Evolutionary conservation across 2,113 vertebrate species (phyloP), one percentile per base, ranked within the genome.

Genomic region (Thomomys bottae): DNA sequence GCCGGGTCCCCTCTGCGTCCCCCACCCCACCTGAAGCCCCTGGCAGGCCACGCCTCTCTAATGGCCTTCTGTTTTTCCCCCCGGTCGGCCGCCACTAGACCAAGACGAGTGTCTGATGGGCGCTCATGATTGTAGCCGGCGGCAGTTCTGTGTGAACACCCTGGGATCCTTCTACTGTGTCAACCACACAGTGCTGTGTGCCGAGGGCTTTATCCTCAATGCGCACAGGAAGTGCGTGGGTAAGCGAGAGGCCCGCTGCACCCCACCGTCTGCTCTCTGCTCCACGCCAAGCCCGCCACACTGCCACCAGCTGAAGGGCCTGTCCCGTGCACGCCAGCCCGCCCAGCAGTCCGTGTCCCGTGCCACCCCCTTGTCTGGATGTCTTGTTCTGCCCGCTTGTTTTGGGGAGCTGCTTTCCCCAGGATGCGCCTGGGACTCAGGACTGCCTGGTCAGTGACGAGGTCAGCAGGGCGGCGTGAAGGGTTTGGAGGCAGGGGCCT

Each of bases 151-250:
- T 98, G 97, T 96, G 96, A 98, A 98, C 96, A 97, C 97, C 20
- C 71, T 96, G 97, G 98, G 98, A 98, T 98, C 98, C 92, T 98
- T 97, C 98, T 96, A 94, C 96, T 98, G 97, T 97, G 97, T 97
- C 97, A 98, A 63, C 97, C 97, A 96, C 96, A 97, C 97, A 94
- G 96, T 97, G 96, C 94, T 97, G 83, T 98, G 97, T 97, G 97
- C 97, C 79, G 96, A 97, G 98, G 98, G 98, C 96, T 98, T 98
- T 97, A 94, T 98, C 91, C 97, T 96, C 96, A 96, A 96, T 94
- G 96, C 70, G 88, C 96, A 80, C 91, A 96, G 97, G 95, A 97
- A 95, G 95, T 98, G 97, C 85, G 97, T 98, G 94, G 98, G 98
- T 98, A 98, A 98, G 97, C 38, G 82, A 96, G 97, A 88, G 96